A percentile compares a stretch with the other conserved stretches of the same genome.
These are phyloP conservation scores for Forbesichthys papilliferus DNA, from an alignment of 2,113 vertebrate genomes.

Conservation along the genomic window DNA sequence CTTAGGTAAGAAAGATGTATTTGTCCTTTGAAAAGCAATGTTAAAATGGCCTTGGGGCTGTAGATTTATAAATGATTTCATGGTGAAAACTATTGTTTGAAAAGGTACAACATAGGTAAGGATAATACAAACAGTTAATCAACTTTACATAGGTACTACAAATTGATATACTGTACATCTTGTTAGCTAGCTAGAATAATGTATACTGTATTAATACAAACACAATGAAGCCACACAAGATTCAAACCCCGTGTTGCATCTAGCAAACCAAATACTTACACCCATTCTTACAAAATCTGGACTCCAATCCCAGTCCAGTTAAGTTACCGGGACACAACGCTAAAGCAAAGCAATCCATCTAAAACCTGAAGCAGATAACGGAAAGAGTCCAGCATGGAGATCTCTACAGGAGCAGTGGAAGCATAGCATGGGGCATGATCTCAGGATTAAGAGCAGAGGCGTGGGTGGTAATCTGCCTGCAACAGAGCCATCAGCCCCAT, in stretches of 20 bases:
- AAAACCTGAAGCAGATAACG: constrained; percentile 34
- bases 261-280: constrained; percentile 53
- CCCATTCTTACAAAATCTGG: constrained; percentile 49
- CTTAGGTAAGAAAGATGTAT: too few species aligned
- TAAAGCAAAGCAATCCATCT: constrained; percentile 60
- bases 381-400: constrained; percentile 51
- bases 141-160: too few species aligned
- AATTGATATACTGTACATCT: too few species aligned
- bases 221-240: background rate
- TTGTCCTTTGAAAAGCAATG: too few species aligned
- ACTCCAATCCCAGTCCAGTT: constrained; percentile 58
- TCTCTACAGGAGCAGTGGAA: constrained; percentile 34
- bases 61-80: too few species aligned
- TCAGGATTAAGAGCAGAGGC: constrained; percentile 65
- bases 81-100: too few species aligned
- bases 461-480: constrained; percentile 76
- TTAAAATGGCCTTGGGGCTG: too few species aligned
- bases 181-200: too few species aligned
- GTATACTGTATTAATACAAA: background rate
- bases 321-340: constrained; percentile 37
- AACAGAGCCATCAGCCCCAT: constrained; percentile 70
- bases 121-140: too few species aligned
- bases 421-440: constrained; percentile 43
- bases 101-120: too few species aligned
- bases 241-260: background rate